These are phyloP conservation scores for Setophaga petechia DNA, from an alignment of 2,113 vertebrate genomes.

Conservation along the genomic window DNA sequence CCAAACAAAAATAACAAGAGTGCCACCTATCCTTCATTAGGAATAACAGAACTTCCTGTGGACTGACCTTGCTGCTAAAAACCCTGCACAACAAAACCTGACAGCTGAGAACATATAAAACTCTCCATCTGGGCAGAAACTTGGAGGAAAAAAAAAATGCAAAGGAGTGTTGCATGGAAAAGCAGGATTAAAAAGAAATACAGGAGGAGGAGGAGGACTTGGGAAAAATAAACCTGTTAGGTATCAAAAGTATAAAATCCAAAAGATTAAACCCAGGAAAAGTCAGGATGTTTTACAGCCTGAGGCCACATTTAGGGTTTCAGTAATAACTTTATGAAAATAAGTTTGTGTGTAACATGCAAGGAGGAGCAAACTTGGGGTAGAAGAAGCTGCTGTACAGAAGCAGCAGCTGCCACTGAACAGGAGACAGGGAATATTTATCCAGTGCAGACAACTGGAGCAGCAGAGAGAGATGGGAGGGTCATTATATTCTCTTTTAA, in stretches of 20 bases:
- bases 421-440: not conserved
- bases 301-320: not conserved
- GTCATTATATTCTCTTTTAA: not conserved
- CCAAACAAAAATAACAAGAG: conserved; percentile 40
- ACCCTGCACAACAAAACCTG: not conserved
- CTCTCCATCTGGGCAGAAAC: not conserved
- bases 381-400: not conserved
- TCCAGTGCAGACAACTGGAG: not conserved
- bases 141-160: not conserved
- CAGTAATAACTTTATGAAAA: not conserved
- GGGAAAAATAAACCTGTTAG: not conserved
- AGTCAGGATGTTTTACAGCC: not conserved
- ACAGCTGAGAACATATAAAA: not conserved
- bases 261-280: not conserved
- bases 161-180: not conserved
- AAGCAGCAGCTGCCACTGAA: not conserved
- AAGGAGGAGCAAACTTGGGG: not conserved
- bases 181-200: not conserved
- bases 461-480: not conserved
- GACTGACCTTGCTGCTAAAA: not conserved
- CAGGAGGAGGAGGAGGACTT: not conserved
- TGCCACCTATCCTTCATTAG: conserved; percentile 19
- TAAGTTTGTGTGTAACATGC: not conserved
- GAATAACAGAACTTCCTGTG: conserved; percentile 1
- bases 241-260: not conserved